Base-by-base conservation (phyloP, 2,888 invertebrate species). In the Cephalotes varians region DNA sequence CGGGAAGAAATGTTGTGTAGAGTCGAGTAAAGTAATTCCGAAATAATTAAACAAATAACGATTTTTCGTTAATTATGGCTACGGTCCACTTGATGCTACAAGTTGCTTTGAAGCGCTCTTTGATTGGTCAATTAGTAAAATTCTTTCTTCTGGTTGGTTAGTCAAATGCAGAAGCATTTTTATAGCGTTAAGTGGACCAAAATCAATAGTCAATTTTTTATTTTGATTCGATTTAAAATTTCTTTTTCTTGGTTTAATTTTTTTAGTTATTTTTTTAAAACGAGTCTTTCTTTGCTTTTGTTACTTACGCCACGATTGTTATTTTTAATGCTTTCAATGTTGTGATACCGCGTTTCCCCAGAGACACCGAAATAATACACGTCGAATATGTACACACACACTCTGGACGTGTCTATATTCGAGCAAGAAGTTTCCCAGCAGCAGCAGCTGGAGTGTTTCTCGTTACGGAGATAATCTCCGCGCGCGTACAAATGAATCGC, bases 381-480 rank as follows among this genome's bases (percentile, higher is more conserved):
- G 67, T 31, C 40, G 18, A 31, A 67, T 44, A 69, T 64, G 37
- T 34, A 37, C 28, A 44, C 51, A 0, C 31, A 77, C 44, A 77
- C 67, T 69, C 77, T 34, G 34, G 40, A 58, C 31, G 44, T 34
- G 69, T 44, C 77, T 67, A 34, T 40, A 56, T 77, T 34, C 12
- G 25, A 69, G 77, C 69, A 77, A 77, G 77, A 77, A 77, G 67
- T 77, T 77, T 77, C 56, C 31, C 77, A 67, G 44, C 62, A 47
- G 40, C 47, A 54, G 65, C 77, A 77, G 69, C 77, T 79, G 77
- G 56, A 69, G 56, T 79, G 77, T 58, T 69, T 79, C 77, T 79
- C 77, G 69, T 79, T 79, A 58, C 69, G 47, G 56, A 79, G 77
- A 79, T 79, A 79, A 79, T 79, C 77, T 54, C 65, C 25, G 72